Base-by-base conservation (phyloP, 2,797 vertebrate genomes). In the Dendrocincla tyrannina region DNA sequence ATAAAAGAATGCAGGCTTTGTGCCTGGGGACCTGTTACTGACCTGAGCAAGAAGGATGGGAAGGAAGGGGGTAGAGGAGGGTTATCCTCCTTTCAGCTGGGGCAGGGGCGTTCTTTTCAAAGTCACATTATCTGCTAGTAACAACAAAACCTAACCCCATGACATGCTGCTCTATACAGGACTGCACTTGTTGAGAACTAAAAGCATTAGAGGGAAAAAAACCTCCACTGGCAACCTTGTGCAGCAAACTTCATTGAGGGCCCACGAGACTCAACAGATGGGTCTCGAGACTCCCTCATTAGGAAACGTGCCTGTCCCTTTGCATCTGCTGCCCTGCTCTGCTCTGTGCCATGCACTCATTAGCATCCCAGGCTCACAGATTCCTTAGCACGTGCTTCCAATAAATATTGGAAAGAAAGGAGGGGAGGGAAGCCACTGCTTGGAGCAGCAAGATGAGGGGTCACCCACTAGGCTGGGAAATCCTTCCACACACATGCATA, bases 1-100 rank as follows among this genome's bases (percentile, higher is more conserved):
- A 98, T 98, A 98, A 98, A 98, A 98, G 98, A 98, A 98, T 97
- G 95, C 95, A 95, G 96, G 97, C 97, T 98, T 98, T 98, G 98
- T 98, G 93, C 93, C 91, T 96, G 83, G 85, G 97, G 96, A 98
- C 98, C 98, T 98, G 98, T 98, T 96, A 98, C 98, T 98, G 98
- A 98, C 98, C 94, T 42, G 60, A 97, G 77, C 95, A 96, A 95
- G 94, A 88, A 96, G 80, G 96, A 93, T 79, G 91, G 92, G 87
- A 80, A 90, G 85, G 93, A 88, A 95, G 87, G 94, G 92, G 93
- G 93, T 94, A 94, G 70, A 95, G 77, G 80, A 96, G 85, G 89
- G 97, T 95, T 96, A 96, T 88, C 94, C 97, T 97, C 93, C 94
- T 97, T 98, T 97, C 95, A 44, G 28, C 73, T 87, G 78, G 83